These are phyloP conservation scores for Nowickia ferox DNA, from an alignment of 2,888 invertebrate species.

Conservation along the genomic window DNA sequence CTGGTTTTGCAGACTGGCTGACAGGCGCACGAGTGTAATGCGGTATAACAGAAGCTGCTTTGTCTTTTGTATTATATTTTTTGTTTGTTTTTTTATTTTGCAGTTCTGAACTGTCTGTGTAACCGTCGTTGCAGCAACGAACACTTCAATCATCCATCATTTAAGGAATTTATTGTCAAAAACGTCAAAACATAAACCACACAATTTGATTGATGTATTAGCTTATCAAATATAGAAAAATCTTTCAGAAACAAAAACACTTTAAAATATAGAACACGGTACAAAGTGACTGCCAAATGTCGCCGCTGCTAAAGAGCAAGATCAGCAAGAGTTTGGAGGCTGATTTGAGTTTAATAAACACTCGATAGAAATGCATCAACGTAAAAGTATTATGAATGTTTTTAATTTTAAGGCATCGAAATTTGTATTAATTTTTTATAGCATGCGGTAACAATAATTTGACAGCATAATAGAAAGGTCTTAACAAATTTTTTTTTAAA, in stretches of 20 bases:
- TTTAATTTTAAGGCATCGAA: neutral
- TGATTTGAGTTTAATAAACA: slow-evolving; percentile 7
- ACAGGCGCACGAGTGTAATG: slow-evolving; percentile 27
- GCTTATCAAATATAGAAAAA: slow-evolving; percentile 69
- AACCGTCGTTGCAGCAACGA: slow-evolving; percentile 56
- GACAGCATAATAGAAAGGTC: too few species aligned
- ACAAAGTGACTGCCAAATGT: slow-evolving; percentile 56
- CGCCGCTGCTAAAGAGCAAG: slow-evolving; percentile 41
- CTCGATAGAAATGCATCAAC: slow-evolving; percentile 47
- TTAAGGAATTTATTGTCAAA: slow-evolving; percentile 72
- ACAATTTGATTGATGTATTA: slow-evolving; percentile 72
- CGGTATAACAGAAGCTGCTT: slow-evolving; percentile 58
- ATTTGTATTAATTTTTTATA: neutral
- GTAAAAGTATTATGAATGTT: slow-evolving; percentile 6
- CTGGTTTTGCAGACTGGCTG: slow-evolving; percentile 6
- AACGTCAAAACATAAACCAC: slow-evolving; percentile 71
- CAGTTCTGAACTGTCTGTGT: slow-evolving; percentile 24
- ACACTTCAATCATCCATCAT: slow-evolving; percentile 71
- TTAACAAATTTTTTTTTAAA: too few species aligned
- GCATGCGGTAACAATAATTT: neutral
- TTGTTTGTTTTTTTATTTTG: neutral
- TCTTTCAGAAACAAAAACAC: slow-evolving; percentile 45
- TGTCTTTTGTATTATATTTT: slow-evolving; percentile 6
- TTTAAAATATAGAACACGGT: slow-evolving; percentile 16
- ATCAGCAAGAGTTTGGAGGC: slow-evolving; percentile 46